phyloP scores from a whole-genome alignment of 1,140 invertebrate genomes.

The Paracyclopina nana region DNA sequence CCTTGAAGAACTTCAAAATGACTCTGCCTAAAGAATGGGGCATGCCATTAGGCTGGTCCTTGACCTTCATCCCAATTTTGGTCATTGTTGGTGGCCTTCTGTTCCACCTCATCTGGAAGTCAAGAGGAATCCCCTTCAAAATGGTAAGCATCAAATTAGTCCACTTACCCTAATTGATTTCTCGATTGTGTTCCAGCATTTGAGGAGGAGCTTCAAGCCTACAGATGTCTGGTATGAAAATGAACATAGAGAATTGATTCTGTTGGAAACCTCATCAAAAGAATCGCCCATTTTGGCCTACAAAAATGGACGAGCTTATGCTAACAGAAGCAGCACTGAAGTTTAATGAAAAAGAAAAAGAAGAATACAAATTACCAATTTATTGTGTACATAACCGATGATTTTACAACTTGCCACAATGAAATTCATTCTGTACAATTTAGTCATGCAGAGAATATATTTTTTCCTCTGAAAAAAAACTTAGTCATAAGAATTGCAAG shows the following conservation, averaged over 20 bases:
- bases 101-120: not conserved
- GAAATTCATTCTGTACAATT: too few species aligned
- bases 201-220: not conserved
- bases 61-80: not conserved
- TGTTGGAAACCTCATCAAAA: not conserved
- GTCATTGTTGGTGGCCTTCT: not conserved
- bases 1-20: constrained; percentile 2
- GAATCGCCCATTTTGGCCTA: not conserved
- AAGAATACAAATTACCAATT: too few species aligned
- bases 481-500: too few species aligned
- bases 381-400: too few species aligned
- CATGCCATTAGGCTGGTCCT: not conserved
- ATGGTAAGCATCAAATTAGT: not conserved
- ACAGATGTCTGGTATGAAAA: constrained; percentile 4
- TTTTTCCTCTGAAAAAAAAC: too few species aligned
- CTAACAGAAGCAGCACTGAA: not conserved
- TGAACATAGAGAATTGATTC: constrained; percentile 3
- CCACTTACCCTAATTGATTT: not conserved
- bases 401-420: too few species aligned
- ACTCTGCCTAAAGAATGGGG: not conserved
- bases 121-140: not conserved
- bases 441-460: too few species aligned
- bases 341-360: too few species aligned
- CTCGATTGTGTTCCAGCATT: not conserved
- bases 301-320: not conserved